phyloP scores from a whole-genome alignment of 64 coral and sea anemone species.

The Actinia tenebrosa region DNA sequence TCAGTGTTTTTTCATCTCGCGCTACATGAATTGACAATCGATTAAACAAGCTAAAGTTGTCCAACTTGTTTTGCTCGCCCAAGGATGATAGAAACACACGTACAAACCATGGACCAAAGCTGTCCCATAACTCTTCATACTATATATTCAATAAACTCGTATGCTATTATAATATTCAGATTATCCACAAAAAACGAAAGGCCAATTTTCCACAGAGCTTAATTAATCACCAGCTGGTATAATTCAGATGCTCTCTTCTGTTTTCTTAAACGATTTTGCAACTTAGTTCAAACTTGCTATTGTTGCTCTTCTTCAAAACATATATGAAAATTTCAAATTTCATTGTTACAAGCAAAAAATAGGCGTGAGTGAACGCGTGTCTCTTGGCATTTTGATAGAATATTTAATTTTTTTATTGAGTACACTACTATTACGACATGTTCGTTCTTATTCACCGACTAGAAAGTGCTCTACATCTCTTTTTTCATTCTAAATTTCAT shows the following conservation, averaged over 20 bases:
- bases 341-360: neutral
- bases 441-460: neutral
- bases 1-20: neutral
- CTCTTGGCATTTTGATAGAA: neutral
- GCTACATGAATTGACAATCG: neutral
- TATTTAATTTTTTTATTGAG: neutral
- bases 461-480: neutral
- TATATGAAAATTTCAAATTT: neutral
- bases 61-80: neutral
- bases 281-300: neutral
- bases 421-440: neutral
- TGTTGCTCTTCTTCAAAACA: neutral
- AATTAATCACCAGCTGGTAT: neutral
- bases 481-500: neutral
- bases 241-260: constrained; percentile 15
- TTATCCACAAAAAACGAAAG: neutral
- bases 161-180: neutral
- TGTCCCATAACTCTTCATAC: neutral
- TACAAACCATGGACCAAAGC: neutral
- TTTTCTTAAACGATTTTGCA: neutral
- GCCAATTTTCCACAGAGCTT: neutral
- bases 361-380: neutral
- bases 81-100: neutral
- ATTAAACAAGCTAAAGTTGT: neutral
- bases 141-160: neutral